Evolutionary conservation across 2,797 vertebrate genomes (phyloP).

Genomic region (Oreochromis mossambicus): DNA sequence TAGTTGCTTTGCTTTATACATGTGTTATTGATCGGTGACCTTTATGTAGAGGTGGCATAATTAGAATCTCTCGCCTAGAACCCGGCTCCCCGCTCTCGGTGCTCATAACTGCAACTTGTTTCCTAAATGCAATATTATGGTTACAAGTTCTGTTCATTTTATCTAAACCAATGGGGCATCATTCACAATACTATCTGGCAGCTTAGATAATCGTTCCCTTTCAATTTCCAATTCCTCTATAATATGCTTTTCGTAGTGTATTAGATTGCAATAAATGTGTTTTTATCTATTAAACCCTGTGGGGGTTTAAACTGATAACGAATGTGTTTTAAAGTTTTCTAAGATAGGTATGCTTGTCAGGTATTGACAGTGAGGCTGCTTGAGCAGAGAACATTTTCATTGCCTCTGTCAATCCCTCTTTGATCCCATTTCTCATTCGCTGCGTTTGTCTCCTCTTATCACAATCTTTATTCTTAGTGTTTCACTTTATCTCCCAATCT

Average conservation of each 20-base stretch:
- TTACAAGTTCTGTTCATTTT: constrained; percentile 35
- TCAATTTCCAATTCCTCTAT: constrained; percentile 44
- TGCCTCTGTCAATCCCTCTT: constrained; percentile 17
- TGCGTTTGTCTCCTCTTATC: constrained; percentile 13
- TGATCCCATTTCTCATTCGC: constrained; percentile 31
- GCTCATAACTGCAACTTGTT: not conserved
- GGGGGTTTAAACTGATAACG: constrained; percentile 27
- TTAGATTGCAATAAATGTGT: constrained; percentile 40
- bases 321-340: constrained; percentile 44
- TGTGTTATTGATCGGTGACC: constrained; percentile 21
- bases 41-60: constrained; percentile 9
- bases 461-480: not conserved
- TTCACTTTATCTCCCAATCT: constrained; percentile 26
- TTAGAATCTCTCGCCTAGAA: not conserved
- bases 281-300: constrained; percentile 49
- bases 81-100: not conserved
- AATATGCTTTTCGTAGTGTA: constrained; percentile 58
- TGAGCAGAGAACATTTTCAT: not conserved
- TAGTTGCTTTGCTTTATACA: not conserved
- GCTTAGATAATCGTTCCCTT: constrained; percentile 57
- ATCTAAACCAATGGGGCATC: constrained; percentile 36
- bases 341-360: constrained; percentile 9
- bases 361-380: constrained; percentile 3
- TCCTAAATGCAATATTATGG: not conserved
- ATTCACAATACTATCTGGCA: constrained; percentile 31